phyloP scores from a whole-genome alignment of 2,113 vertebrate genomes.

The Platysteira castanea region DNA sequence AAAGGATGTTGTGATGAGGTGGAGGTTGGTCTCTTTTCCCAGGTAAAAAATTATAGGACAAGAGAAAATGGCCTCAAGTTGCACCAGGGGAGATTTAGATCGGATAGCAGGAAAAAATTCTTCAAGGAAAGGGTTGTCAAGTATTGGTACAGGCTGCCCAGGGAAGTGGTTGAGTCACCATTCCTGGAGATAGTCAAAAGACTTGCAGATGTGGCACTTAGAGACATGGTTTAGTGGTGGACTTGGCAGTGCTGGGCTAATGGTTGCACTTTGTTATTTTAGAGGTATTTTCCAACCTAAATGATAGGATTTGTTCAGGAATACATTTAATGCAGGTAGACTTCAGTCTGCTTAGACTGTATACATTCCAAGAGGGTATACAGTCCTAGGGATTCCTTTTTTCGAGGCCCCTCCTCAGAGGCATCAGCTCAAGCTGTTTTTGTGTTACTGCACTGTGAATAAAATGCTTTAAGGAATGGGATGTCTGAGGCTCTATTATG shows the following conservation, averaged over 20 bases:
- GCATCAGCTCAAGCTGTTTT: not conserved
- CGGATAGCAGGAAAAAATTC: not conserved
- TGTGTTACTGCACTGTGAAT: not conserved
- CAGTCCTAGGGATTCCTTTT: not conserved
- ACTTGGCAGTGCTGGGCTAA: not conserved
- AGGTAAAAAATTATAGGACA: not conserved
- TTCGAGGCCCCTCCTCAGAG: not conserved
- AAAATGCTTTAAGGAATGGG: not conserved
- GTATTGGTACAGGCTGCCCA: not conserved
- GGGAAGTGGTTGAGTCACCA: not conserved
- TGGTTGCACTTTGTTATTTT: not conserved
- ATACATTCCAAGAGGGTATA: not conserved
- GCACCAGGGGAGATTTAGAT: not conserved
- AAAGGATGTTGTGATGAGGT: not conserved
- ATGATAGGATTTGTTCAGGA: not conserved
- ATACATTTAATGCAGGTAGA: not conserved
- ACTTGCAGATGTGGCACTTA: not conserved
- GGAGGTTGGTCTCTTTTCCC: not conserved
- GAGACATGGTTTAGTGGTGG: not conserved
- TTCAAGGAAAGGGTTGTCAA: not conserved
- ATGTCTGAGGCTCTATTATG: not conserved
- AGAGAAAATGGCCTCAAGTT: not conserved
- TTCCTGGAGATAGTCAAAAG: not conserved
- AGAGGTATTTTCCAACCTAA: not conserved
- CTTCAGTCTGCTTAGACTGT: not conserved